Percentiles rank a stretch among this genome's conserved stretches.
Evolutionary conservation across 1,140 invertebrate species (phyloP).

Genomic region (Asbolus verrucosus): DNA sequence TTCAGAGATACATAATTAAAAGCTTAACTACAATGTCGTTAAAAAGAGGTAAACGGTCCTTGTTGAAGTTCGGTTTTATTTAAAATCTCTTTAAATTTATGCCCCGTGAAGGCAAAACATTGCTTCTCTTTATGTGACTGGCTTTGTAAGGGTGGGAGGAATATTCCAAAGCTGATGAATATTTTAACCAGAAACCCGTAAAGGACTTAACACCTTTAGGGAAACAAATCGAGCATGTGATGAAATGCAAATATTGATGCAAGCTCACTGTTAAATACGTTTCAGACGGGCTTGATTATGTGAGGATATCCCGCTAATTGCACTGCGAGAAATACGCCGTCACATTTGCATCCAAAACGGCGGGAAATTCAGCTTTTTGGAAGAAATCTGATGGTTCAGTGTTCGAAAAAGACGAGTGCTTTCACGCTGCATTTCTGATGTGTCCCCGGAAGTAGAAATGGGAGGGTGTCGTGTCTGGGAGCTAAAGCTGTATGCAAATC

Average conservation of each 20-base stretch:
- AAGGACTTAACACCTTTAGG: slow-evolving; percentile 51
- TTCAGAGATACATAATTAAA: too few relatives aligned
- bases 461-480: too few relatives aligned
- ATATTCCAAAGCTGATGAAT: slow-evolving; percentile 50
- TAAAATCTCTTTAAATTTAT: slow-evolving; percentile 18
- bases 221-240: slow-evolving; percentile 52
- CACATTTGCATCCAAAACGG: too few relatives aligned
- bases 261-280: slow-evolving; percentile 46
- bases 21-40: too few relatives aligned
- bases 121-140: slow-evolving; percentile 16
- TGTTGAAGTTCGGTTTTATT: slow-evolving; percentile 11
- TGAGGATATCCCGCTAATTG: not conserved
- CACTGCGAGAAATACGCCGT: not conserved
- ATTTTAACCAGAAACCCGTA: slow-evolving; percentile 46
- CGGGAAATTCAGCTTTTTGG: too few relatives aligned
- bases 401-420: too few relatives aligned
- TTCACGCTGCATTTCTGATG: too few relatives aligned
- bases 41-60: too few relatives aligned
- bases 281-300: slow-evolving; percentile 13
- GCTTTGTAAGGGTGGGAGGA: slow-evolving; percentile 30
- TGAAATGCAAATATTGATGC: slow-evolving; percentile 52
- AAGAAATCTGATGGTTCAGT: too few relatives aligned
- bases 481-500: too few relatives aligned
- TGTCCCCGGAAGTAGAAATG: too few relatives aligned
- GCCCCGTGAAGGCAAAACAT: slow-evolving; percentile 1